Conservation (phyloP, 2,888 invertebrate species). For the Dasysyrphus tricinctus region DNA sequence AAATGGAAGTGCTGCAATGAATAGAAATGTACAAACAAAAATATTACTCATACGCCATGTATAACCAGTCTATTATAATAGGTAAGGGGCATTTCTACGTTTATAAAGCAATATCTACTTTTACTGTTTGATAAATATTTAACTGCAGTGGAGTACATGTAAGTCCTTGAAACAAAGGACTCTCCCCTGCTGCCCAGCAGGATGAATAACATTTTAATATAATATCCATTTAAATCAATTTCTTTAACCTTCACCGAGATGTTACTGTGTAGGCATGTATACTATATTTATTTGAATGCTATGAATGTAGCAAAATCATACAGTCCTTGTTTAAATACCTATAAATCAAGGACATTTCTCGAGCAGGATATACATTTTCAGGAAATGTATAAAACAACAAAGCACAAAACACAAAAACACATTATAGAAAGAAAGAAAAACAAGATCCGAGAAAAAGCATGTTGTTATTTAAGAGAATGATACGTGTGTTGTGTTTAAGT, state of each 20-base stretch:
- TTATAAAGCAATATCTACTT: neutral
- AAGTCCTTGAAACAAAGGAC: neutral
- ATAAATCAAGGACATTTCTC: slow-evolving; percentile 38
- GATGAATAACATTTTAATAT: slow-evolving; percentile 27
- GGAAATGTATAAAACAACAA: neutral
- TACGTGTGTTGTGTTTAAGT: slow-evolving; percentile 38
- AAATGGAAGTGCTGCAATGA: slow-evolving; percentile 80
- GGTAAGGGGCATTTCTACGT: neutral
- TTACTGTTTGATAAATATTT: neutral
- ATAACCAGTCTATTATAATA: neutral
- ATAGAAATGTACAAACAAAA: slow-evolving; percentile 41
- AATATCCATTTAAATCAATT: slow-evolving; percentile 42
- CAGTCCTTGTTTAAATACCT: slow-evolving; percentile 14
- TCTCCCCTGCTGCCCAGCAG: neutral
- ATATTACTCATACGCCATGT: slow-evolving; percentile 48
- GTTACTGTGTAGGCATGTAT: neutral
- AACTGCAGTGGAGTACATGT: neutral
- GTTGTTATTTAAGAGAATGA: slow-evolving; percentile 52
- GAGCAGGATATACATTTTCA: slow-evolving; percentile 11
- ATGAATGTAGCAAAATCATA: neutral
- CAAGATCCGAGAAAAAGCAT: slow-evolving; percentile 25
- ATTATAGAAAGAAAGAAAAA: neutral
- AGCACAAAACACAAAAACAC: slow-evolving; percentile 4
- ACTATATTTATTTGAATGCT: neutral
- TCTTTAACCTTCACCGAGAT: slow-evolving; percentile 12